Evolutionary conservation across 1,140 invertebrate genomes (phyloP), one percentile per base, ranked within the genome.

Genomic region (Phymorhynchus buccinoides): DNA sequence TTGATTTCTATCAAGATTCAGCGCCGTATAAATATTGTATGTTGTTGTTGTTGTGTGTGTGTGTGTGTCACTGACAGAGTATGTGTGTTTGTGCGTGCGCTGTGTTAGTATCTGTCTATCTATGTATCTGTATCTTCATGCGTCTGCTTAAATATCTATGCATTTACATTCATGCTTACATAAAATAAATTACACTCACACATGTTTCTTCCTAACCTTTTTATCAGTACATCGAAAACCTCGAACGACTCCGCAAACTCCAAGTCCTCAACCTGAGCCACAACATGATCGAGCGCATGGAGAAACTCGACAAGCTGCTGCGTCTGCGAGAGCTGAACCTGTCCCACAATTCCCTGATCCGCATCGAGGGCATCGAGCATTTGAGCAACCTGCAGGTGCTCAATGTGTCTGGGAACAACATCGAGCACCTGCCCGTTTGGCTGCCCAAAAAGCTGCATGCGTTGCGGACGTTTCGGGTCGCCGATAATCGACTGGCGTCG

Each of bases 201-300:
- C 7, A 12, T 52, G 48, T 22, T 52, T 66, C 27, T 66, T n/a
- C 27, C 30, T 66, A 4, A 4, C 9, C 6, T n/a, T 66, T 16
- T 12, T 89, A 89, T 44, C 89, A 93, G 92, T 93, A 92, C 85
- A 93, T 93, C 75, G 92, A 93, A 85, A 92, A 92, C 84, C 84
- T 93, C 56, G 92, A 93, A 27, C 66, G 81, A 16, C 84, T 91
- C 35, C 88, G 89, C 42, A 87, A 88, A 42, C 87, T 93, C 16
- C 89, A 91, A 68, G 83, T 86, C 1, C 87, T 93, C 14, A 92
- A 91, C 62, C 85, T 93, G 2, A 92, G 91, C 75, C 85, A 88
- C 80, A 93, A 93, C 85, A 87, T 90, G 78, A 92, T 93, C 12
- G 92, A 93, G 79, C 91, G 89, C 80, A 91, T 93, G 16, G 92